A percentile compares a stretch with the other conserved stretches of the same genome.
Evolutionary conservation across 2,797 vertebrate genomes (phyloP).

Genomic region (Odontamblyopus rebecca): DNA sequence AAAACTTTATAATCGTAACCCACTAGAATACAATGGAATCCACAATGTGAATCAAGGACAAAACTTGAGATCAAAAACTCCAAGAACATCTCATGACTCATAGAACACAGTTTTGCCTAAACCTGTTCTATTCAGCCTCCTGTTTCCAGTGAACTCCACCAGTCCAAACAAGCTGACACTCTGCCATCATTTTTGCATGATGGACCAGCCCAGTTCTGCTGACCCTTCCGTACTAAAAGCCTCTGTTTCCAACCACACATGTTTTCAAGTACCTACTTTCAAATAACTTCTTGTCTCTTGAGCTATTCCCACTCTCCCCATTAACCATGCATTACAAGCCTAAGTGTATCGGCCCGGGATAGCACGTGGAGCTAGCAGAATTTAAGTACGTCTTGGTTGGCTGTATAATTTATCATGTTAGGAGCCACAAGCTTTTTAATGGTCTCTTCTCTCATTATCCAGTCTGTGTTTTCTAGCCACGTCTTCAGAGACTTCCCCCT

Average conservation of each 20-base stretch:
- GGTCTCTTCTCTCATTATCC: slow-evolving; percentile 69
- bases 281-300: slow-evolving; percentile 55
- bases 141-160: slow-evolving; percentile 29
- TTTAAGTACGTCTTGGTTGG: slow-evolving; percentile 65
- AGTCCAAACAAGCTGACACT: slow-evolving; percentile 32
- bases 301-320: slow-evolving; percentile 65
- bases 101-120: neutral
- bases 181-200: slow-evolving; percentile 39
- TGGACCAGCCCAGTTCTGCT: slow-evolving; percentile 36
- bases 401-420: slow-evolving; percentile 76
- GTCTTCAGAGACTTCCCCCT: slow-evolving; percentile 57
- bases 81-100: too few relatives aligned
- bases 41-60: too few relatives aligned
- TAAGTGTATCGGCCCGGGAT: slow-evolving; percentile 59
- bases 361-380: slow-evolving; percentile 63
- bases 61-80: too few relatives aligned
- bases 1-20: too few relatives aligned
- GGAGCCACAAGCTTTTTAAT: slow-evolving; percentile 67
- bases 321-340: slow-evolving; percentile 74
- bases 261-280: slow-evolving; percentile 52
- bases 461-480: slow-evolving; percentile 61
- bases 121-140: slow-evolving; percentile 32
- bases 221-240: slow-evolving; percentile 45
- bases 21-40: too few relatives aligned
- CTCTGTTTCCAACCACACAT: slow-evolving; percentile 32